Conservation (phyloP, 2,797 vertebrate species). For the Tenualosa ilisha region DNA sequence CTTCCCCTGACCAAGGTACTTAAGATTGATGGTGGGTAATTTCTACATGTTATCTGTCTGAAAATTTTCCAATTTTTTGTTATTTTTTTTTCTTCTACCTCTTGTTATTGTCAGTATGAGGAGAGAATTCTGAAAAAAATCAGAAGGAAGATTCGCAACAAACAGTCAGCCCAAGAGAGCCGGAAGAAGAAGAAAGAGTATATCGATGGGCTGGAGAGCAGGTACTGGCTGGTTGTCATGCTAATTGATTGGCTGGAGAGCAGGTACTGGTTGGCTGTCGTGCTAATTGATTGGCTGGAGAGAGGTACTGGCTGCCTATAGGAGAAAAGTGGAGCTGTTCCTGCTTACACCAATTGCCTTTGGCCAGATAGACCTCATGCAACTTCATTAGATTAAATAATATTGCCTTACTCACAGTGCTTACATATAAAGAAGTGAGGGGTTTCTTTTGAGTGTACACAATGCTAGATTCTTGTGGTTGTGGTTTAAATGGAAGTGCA, state of each 20-base stretch:
- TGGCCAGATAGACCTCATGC: neutral
- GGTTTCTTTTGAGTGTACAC: neutral
- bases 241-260: slow-evolving; percentile 75
- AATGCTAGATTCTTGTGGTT: neutral
- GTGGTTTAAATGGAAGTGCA: neutral
- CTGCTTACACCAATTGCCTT: neutral
- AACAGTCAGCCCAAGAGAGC: slow-evolving; percentile 94
- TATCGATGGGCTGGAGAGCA: slow-evolving; percentile 87
- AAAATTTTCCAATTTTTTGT: slow-evolving; percentile 20
- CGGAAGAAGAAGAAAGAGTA: slow-evolving; percentile 97
- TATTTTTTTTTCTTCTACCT: neutral
- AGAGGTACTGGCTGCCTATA: slow-evolving; percentile 39
- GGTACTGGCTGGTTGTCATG: slow-evolving; percentile 64
- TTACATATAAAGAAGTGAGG: neutral
- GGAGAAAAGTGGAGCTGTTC: neutral
- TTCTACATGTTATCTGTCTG: neutral
- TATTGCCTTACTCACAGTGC: neutral
- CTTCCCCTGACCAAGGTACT: slow-evolving; percentile 92
- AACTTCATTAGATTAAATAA: neutral
- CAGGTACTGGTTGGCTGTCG: slow-evolving; percentile 67
- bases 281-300: neutral
- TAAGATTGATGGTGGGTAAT: neutral
- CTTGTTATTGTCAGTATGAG: slow-evolving; percentile 76
- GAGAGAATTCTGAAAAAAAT: slow-evolving; percentile 94
- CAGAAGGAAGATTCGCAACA: slow-evolving; percentile 93